Evolutionary conservation across 1,140 invertebrate species (phyloP).

Genomic region (Drosophila pectinifera): DNA sequence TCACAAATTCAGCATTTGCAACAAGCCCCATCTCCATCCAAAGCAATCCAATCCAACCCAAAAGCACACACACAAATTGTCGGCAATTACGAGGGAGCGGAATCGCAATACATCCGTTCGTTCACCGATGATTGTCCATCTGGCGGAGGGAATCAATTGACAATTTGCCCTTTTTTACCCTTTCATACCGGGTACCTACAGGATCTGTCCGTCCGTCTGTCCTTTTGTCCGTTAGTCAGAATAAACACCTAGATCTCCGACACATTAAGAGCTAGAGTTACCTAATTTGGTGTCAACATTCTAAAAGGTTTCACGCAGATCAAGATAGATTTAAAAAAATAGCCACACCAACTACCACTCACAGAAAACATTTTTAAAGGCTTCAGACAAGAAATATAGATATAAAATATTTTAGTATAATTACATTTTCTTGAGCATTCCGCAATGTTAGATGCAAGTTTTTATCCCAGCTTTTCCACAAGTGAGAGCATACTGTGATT

Average conservation of each 20-base stretch:
- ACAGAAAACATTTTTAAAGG: too few species aligned
- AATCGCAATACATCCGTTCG: conserved; percentile 41
- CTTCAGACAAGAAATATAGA: too few species aligned
- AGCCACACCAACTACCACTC: too few species aligned
- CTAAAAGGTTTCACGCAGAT: too few species aligned
- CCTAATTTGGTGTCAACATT: neutral
- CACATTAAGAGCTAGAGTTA: neutral
- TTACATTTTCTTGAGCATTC: too few species aligned
- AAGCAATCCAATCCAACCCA: conserved; percentile 9
- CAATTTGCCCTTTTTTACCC: conserved; percentile 43
- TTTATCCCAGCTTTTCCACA: too few species aligned
- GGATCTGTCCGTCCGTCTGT: neutral
- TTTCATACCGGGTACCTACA: neutral
- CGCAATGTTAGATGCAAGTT: neutral
- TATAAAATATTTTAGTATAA: too few species aligned
- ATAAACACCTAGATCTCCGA: neutral
- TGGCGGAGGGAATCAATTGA: conserved; percentile 63
- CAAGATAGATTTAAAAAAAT: too few species aligned
- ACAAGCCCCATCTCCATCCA: conserved; percentile 24
- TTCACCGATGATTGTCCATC: conserved; percentile 49
- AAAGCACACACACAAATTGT: conserved; percentile 21
- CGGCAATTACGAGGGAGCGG: conserved; percentile 57
- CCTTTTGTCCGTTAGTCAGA: neutral
- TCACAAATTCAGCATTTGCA: conserved; percentile 44
- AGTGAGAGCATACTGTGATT: too few species aligned